A percentile compares a stretch with the other conserved stretches of the same genome.
These are phyloP conservation scores for Pseudococcus longispinus DNA, from an alignment of 2,888 invertebrate species.

Conservation along the genomic window DNA sequence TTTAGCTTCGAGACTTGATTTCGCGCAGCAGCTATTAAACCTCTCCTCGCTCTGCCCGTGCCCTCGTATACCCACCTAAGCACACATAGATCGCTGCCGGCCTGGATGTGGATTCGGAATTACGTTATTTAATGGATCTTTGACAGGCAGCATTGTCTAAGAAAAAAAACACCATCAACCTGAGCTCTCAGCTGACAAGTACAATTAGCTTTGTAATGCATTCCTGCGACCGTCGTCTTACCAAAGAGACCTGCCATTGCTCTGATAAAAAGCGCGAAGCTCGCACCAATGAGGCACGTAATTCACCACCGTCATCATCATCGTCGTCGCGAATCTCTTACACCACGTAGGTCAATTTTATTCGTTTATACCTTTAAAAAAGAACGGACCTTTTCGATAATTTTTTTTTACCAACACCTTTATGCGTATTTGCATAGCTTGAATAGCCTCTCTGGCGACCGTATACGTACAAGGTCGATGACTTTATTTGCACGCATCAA, in stretches of 20 bases:
- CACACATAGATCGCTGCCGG: not conserved
- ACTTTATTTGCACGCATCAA: constrained; percentile 31
- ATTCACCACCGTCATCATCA: not conserved
- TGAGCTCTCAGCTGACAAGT: not conserved
- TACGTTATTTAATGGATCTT: constrained; percentile 28
- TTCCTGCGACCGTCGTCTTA: not conserved
- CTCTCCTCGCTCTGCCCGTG: not conserved
- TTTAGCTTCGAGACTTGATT: constrained; percentile 18
- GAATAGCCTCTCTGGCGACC: not conserved
- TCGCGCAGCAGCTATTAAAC: constrained; percentile 10
- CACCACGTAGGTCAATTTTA: not conserved
- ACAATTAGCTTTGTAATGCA: constrained; percentile 24
- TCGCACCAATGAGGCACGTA: not conserved
- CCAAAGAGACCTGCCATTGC: no score
- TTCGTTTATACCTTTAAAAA: not conserved
- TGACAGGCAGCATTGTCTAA: constrained; percentile 19
- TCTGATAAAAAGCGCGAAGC: not conserved
- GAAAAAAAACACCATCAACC: not conserved
- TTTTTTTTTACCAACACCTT: not conserved
- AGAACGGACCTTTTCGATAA: not conserved
- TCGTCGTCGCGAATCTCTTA: no score
- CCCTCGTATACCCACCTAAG: not conserved
- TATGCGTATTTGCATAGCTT: constrained; percentile 17
- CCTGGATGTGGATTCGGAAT: not conserved
- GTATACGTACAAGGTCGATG: constrained; percentile 23